These are phyloP conservation scores for Eutrigla gurnardus DNA, from an alignment of 2,797 vertebrate genomes.

Conservation along the genomic window DNA sequence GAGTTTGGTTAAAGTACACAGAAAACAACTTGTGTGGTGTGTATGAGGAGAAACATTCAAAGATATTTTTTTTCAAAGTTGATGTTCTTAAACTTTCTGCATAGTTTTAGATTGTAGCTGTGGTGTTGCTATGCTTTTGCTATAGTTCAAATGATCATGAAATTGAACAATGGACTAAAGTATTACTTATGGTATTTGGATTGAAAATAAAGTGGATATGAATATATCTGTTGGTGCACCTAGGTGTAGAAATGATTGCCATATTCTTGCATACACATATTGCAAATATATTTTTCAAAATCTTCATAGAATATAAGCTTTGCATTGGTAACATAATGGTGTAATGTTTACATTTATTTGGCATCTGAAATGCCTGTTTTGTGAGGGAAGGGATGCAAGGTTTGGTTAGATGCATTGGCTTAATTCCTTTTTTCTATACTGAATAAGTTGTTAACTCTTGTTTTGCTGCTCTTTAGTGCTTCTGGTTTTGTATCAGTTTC, in stretches of 20 bases:
- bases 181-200: constrained; percentile 30
- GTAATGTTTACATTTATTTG: constrained; percentile 36
- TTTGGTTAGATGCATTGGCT: constrained; percentile 30
- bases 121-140: constrained; percentile 36
- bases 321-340: constrained; percentile 24
- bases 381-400: constrained; percentile 16
- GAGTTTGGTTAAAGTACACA: constrained; percentile 16
- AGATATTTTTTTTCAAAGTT: neutral
- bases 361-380: constrained; percentile 37
- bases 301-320: constrained; percentile 23
- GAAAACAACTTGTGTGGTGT: constrained; percentile 8
- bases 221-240: neutral
- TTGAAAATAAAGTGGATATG: constrained; percentile 10
- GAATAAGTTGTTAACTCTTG: constrained; percentile 12
- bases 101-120: constrained; percentile 34
- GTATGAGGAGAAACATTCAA: constrained; percentile 2
- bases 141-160: constrained; percentile 20
- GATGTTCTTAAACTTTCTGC: constrained; percentile 3
- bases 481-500: constrained; percentile 48
- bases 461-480: constrained; percentile 16
- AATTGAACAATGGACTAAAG: constrained; percentile 10
- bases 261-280: constrained; percentile 21
- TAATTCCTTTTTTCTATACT: neutral
- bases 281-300: constrained; percentile 23
- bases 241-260: constrained; percentile 21